Conservation (phyloP, 2,888 invertebrate species). For the Sceliomorpha sp. region DNA sequence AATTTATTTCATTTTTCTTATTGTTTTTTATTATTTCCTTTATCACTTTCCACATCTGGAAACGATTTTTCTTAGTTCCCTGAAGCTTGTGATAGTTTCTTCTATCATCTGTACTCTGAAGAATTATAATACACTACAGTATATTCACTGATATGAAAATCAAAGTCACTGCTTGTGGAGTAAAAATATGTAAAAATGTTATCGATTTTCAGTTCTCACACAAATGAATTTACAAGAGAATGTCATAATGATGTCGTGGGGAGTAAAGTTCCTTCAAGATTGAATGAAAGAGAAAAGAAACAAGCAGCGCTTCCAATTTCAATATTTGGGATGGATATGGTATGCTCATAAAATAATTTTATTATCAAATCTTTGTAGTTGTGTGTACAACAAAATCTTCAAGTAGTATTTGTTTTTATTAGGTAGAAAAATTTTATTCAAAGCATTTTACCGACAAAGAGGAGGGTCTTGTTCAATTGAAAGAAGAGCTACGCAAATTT, state of each 20-base stretch:
- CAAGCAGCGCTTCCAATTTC: slow-evolving; percentile 94
- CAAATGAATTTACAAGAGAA: slow-evolving; percentile 89
- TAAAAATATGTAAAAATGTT: slow-evolving; percentile 63
- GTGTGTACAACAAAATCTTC: too few relatives aligned
- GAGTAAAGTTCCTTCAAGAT: slow-evolving; percentile 81
- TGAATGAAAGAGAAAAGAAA: slow-evolving; percentile 90
- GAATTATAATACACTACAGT: background rate
- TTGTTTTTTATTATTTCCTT: too few relatives aligned
- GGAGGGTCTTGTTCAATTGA: slow-evolving; percentile 89
- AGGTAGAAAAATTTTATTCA: slow-evolving; percentile 95
- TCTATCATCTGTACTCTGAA: too few relatives aligned
- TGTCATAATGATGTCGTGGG: slow-evolving; percentile 84
- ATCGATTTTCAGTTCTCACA: slow-evolving; percentile 85
- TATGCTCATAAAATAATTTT: too few relatives aligned
- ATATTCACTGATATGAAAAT: background rate
- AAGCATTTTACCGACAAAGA: slow-evolving; percentile 95
- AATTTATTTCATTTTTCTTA: background rate
- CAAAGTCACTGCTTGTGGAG: background rate
- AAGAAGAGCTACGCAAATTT: slow-evolving; percentile 82
- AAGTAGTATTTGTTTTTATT: slow-evolving; percentile 30
- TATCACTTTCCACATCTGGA: too few relatives aligned
- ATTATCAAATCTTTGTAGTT: too few relatives aligned
- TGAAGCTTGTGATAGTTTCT: too few relatives aligned
- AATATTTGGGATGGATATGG: slow-evolving; percentile 94
- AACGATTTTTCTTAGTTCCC: too few relatives aligned